phyloP scores from a whole-genome alignment of 1,140 invertebrate species.

The Rhynchophorus ferrugineus region DNA sequence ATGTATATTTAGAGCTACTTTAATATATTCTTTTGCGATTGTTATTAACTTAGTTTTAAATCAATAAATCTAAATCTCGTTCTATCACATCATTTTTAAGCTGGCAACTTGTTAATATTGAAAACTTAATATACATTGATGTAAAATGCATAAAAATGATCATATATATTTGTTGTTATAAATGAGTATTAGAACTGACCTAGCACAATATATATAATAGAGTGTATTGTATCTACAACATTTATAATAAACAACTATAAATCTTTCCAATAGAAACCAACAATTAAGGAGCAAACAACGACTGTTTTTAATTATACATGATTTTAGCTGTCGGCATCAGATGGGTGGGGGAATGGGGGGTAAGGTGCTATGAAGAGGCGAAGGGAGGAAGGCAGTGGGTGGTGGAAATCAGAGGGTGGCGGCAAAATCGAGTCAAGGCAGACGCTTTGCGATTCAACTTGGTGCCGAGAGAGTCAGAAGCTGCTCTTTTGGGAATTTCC shows the following conservation, averaged over 20 bases:
- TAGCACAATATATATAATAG: too few species aligned
- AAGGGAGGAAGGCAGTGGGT: background rate
- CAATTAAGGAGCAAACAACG: background rate
- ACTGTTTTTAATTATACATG: background rate
- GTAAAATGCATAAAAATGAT: too few species aligned
- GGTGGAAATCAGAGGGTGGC: conserved; percentile 1
- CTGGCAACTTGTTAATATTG: too few species aligned
- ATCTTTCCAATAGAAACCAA: background rate
- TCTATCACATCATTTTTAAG: too few species aligned
- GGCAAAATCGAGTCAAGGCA: conserved; percentile 20
- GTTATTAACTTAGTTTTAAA: too few species aligned
- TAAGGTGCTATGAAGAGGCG: background rate
- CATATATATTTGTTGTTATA: too few species aligned
- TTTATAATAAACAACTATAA: background rate
- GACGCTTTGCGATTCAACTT: conserved; percentile 24
- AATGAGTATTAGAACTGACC: too few species aligned
- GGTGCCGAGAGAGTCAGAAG: conserved; percentile 36
- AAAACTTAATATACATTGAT: too few species aligned
- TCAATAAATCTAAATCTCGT: too few species aligned
- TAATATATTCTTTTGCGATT: too few species aligned
- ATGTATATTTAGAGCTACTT: too few species aligned
- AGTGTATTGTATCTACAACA: too few species aligned
- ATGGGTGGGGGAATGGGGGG: background rate
- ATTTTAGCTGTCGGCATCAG: background rate
- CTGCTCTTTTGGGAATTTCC: conserved; percentile 38